These are phyloP conservation scores for Sericinus montela DNA, from an alignment of 2,888 invertebrate genomes.

Conservation along the genomic window DNA sequence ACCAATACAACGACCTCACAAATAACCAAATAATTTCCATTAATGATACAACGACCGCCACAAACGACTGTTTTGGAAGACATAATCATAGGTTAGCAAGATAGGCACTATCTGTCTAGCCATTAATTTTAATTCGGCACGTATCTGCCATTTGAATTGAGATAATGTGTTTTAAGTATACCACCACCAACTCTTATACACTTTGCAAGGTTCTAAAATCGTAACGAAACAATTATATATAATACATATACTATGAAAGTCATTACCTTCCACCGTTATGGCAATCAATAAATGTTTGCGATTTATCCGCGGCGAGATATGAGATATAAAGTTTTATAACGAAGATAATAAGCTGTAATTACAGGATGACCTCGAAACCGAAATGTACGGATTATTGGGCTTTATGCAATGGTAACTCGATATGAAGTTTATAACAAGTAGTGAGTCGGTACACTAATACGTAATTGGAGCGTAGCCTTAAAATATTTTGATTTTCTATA, in stretches of 20 bases:
- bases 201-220: conserved; percentile 15
- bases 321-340: conserved; percentile 14
- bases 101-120: conserved; percentile 2
- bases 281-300: conserved; percentile 17
- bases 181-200: conserved; percentile 17
- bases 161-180: conserved; percentile 25
- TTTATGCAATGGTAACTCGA: conserved; percentile 15
- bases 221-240: conserved; percentile 14
- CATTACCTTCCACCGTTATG: conserved; percentile 10
- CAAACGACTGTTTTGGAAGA: conserved; percentile 5
- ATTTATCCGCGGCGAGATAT: conserved; percentile 11
- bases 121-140: conserved; percentile 22
- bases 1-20: not conserved
- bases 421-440: not conserved
- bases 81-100: conserved; percentile 11
- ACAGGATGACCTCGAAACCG: conserved; percentile 9
- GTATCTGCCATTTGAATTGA: conserved; percentile 24
- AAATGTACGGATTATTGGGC: conserved; percentile 14
- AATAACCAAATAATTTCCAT: conserved; percentile 8
- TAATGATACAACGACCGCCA: not conserved
- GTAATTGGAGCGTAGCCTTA: too few relatives aligned
- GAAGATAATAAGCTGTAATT: conserved; percentile 11
- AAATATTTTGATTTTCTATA: too few relatives aligned
- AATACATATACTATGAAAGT: conserved; percentile 11
- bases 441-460: too few relatives aligned